Base-by-base conservation (phyloP, 2,797 vertebrate genomes). In the Potorous gilbertii region DNA sequence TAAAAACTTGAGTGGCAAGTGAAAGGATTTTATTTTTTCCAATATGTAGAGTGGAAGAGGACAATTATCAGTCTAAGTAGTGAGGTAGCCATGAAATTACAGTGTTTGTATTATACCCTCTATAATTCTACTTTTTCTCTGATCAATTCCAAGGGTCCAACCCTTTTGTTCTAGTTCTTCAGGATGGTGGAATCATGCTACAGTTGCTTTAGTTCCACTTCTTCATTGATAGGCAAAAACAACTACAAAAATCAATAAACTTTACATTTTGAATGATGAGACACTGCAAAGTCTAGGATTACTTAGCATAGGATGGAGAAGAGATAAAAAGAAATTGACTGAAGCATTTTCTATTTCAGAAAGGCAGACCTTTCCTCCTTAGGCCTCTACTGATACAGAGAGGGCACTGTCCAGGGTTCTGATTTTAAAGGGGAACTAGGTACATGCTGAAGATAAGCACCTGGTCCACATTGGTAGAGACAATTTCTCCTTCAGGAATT, bases 241-340 rank as follows among this genome's bases (percentile, higher is more conserved):
- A 92, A 90, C 40, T 57, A 40, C 74, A 90, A 92, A 92, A 96
- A 94, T 97, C 92, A 66, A 97, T n/a, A 66, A 74, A 62, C 54
- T 74, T 93, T 95, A 52, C 59, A 59, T 55, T 89, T n/a, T 81
- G 18, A 55, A 81, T 94, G 91, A 62, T 4, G 40, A 91, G 92
- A 96, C 92, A 91, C 56, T 95, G 55, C 57, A 93, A 95, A 96
- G 87, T 34, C 55, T 40, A 96, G 66, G 91, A 91, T 66, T 91
- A 92, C 46, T 11, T 94, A 34, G 74, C 90, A 62, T 28, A 18
- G 93, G 62, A 96, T 87, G 14, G 18, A 90, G 56, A 91, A 13
- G 59, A 95, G 74, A 95, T 94, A 95, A 96, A 94, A 55, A 14
- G 1, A 40, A 94, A 95, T 56, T 94, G 92, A 94, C 66, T 21